A percentile compares a stretch with the other conserved stretches of the same genome.
Evolutionary conservation across 1,140 invertebrate genomes (phyloP).

Genomic region (Episyrphus balteatus): DNA sequence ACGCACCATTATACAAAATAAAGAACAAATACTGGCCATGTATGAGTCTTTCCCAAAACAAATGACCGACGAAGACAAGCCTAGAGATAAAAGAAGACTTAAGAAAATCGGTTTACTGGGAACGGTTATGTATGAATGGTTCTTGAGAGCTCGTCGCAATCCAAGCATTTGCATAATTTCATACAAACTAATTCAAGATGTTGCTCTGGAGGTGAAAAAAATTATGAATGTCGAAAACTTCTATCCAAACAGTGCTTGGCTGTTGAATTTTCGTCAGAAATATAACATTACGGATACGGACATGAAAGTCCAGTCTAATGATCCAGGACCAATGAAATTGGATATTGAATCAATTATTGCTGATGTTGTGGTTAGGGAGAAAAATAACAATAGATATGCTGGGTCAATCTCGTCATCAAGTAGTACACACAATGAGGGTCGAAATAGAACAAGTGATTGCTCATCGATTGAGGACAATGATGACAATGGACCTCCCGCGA

Average conservation of each 20-base stretch:
- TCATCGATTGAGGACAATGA: too few species aligned
- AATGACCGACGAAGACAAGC: constrained; percentile 1
- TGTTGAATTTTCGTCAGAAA: constrained; percentile 6
- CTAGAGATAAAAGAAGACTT: constrained; percentile 1
- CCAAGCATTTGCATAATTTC: not conserved
- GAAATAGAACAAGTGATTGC: too few species aligned
- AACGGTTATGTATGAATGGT: constrained; percentile 8
- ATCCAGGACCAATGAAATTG: too few species aligned
- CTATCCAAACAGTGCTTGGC: constrained; percentile 8
- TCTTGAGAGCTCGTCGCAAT: constrained; percentile 5
- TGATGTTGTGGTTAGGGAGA: too few species aligned
- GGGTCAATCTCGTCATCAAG: too few species aligned
- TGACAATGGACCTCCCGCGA: too few species aligned
- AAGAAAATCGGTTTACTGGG: constrained; percentile 12
- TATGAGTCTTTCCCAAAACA: constrained; percentile 8
- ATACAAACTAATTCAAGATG: constrained; percentile 5
- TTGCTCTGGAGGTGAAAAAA: constrained; percentile 6
- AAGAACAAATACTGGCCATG: constrained; percentile 5
- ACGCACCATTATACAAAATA: constrained; percentile 8
- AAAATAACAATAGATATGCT: too few species aligned
- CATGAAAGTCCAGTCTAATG: not conserved
- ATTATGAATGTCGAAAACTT: constrained; percentile 8
- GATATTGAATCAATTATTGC: too few species aligned
- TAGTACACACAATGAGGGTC: too few species aligned
- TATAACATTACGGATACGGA: constrained; percentile 7